Percentiles rank a stretch among this genome's conserved stretches.
These are phyloP conservation scores for Micromesistius poutassou DNA, from an alignment of 2,797 vertebrate species.

Conservation along the genomic window DNA sequence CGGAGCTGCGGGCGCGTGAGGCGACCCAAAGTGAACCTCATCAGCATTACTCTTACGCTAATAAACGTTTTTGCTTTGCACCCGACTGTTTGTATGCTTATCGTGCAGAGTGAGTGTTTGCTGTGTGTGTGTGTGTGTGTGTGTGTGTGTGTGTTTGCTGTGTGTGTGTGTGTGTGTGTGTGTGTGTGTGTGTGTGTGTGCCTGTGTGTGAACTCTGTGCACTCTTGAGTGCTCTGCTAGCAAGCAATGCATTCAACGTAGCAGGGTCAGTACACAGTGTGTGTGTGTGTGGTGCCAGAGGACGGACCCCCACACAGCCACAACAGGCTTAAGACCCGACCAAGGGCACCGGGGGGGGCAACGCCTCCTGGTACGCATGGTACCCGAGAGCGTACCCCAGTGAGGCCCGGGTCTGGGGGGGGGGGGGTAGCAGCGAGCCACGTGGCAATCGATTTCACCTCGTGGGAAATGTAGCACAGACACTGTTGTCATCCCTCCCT, in stretches of 20 bases:
- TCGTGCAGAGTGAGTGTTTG: no score
- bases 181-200: no score
- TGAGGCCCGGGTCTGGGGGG: slow-evolving; percentile 60
- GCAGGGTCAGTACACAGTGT: slow-evolving; percentile 46
- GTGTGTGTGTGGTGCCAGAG: slow-evolving; percentile 61
- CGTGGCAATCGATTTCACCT: slow-evolving; percentile 70
- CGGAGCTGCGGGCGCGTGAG: no score
- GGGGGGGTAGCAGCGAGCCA: slow-evolving; percentile 57
- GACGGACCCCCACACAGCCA: slow-evolving; percentile 67
- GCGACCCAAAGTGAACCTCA: no score
- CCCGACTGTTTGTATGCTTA: background rate
- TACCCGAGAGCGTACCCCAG: slow-evolving; percentile 42
- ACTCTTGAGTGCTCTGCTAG: slow-evolving; percentile 65
- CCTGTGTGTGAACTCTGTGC: slow-evolving; percentile 17
- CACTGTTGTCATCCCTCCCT: slow-evolving; percentile 42
- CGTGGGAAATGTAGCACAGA: slow-evolving; percentile 54
- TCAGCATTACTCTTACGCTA: no score
- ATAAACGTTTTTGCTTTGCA: no score
- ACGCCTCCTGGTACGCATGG: slow-evolving; percentile 54
- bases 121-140: no score
- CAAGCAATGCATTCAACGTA: slow-evolving; percentile 63
- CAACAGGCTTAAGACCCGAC: slow-evolving; percentile 67
- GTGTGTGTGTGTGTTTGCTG: no score
- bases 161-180: no score
- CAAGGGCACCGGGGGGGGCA: slow-evolving; percentile 66